phyloP scores from a whole-genome alignment of 2,797 vertebrate genomes.

The Chromis chromis region DNA sequence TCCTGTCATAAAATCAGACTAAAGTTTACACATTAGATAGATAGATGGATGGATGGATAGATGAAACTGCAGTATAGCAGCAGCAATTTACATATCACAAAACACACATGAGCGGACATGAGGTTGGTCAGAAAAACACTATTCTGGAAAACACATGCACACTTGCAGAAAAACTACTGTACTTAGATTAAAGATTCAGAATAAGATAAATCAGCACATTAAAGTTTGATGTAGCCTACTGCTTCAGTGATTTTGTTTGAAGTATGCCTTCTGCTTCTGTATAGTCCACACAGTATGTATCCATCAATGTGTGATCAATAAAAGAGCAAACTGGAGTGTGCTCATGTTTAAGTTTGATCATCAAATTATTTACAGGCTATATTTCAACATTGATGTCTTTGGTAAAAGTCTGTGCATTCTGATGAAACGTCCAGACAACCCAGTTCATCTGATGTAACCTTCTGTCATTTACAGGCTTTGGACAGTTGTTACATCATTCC shows the following conservation, averaged over 20 bases:
- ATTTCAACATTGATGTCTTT: background rate
- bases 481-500: conserved; percentile 30
- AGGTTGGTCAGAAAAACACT: too few relatives aligned
- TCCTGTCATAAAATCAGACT: background rate
- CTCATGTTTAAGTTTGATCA: background rate
- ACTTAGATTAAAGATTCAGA: too few relatives aligned
- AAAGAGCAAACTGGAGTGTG: background rate
- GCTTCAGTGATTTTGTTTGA: background rate
- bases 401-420: background rate
- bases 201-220: too few relatives aligned
- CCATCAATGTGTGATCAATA: background rate
- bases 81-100: too few relatives aligned
- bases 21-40: conserved; percentile 7
- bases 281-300: background rate
- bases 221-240: too few relatives aligned
- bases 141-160: too few relatives aligned
- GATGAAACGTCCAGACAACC: conserved; percentile 43
- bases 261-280: background rate
- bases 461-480: background rate
- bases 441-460: conserved; percentile 43
- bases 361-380: background rate
- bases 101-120: too few relatives aligned
- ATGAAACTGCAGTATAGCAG: too few relatives aligned
- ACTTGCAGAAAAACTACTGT: too few relatives aligned
- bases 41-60: background rate